A percentile compares a stretch with the other conserved stretches of the same genome.
These are phyloP conservation scores for Mus musculus DNA, from an alignment of 2,113 vertebrate genomes.

Conservation along the genomic window GRCm39 chr6:14838001-14838500, in stretches of 20 bases:
- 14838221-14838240: neutral
- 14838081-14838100: neutral
- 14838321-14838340: neutral
- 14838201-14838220: neutral
- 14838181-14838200: neutral
- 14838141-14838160: neutral
- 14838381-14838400: neutral
- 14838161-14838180: neutral
- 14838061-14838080: neutral
- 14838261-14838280: neutral
- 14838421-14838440: too few species aligned
- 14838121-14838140: neutral
- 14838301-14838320: neutral
- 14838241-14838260: neutral
- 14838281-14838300: neutral
- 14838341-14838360: neutral
- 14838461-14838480: neutral
- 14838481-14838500: too few species aligned
- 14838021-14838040: neutral
- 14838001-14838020: neutral
- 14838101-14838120: neutral
- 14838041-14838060: neutral
- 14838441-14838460: neutral
- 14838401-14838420: too few species aligned
- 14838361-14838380: neutral